phyloP scores from a whole-genome alignment of 2,113 vertebrate species.

The Sinosuthora webbiana region DNA sequence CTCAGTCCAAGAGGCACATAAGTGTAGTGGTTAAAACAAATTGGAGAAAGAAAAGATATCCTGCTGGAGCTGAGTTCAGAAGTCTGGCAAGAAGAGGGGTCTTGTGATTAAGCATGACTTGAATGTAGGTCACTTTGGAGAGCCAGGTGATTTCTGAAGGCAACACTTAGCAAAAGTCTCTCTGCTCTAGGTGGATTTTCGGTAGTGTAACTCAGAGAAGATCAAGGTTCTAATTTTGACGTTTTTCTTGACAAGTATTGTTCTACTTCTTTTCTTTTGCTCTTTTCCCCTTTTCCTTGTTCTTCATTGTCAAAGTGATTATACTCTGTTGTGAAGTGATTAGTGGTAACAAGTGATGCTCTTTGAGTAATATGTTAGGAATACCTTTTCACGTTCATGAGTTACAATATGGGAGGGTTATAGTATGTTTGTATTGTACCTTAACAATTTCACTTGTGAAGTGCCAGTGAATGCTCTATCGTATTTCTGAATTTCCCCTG shows the following conservation, averaged over 20 bases:
- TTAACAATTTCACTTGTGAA: neutral
- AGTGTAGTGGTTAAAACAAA: conserved; percentile 16
- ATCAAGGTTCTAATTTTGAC: conserved; percentile 36
- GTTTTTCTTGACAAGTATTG: conserved; percentile 38
- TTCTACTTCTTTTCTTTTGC: conserved; percentile 3
- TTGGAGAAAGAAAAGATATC: conserved; percentile 2
- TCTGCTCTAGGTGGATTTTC: conserved; percentile 7
- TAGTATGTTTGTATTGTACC: neutral
- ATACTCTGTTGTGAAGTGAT: conserved; percentile 12
- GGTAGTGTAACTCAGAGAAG: neutral
- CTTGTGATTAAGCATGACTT: conserved; percentile 59
- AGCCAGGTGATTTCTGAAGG: conserved; percentile 45
- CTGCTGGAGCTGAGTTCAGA: conserved; percentile 21
- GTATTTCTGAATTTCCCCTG: neutral
- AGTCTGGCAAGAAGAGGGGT: conserved; percentile 5
- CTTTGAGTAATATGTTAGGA: neutral
- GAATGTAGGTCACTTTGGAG: conserved; percentile 41
- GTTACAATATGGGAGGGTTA: neutral
- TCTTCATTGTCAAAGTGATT: neutral
- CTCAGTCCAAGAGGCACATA: neutral
- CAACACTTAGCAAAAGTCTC: neutral
- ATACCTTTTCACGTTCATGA: neutral
- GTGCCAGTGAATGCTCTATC: neutral
- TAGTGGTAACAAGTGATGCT: neutral
- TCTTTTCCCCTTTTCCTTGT: neutral